Base-by-base conservation (phyloP, 1,140 invertebrate species). In the Drosophila busckii region DNA sequence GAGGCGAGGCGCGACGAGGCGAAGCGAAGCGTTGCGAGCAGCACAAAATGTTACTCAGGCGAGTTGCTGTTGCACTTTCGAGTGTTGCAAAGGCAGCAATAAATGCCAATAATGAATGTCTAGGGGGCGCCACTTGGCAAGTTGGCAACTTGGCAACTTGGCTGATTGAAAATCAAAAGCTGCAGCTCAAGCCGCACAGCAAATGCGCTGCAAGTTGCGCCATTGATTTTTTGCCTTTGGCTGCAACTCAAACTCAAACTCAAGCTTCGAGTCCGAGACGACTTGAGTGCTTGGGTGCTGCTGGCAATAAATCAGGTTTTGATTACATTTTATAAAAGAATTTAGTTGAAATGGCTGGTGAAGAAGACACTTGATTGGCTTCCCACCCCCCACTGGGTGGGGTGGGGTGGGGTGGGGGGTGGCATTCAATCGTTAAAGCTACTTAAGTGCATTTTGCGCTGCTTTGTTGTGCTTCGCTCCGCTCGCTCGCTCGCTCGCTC, bases 291-390 rank as follows among this genome's bases (percentile, higher is more conserved):
- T 44, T 49, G 44, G 26, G 64, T 22, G 42, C 44, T 49, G 49
- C 50, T 52, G 64, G 53, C 68, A 73, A 82, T 78, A 82, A 84
- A 84, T 86, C 69, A 84, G 84, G 75, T 86, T 86, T 86, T 86
- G 75, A 86, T 86, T 84, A 78, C 80, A 86, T 85, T 85, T 70
- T 75, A 76, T 83, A 78, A 85, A 85, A 66, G 76, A 75, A 82
- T 83, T 84, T 84, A 78, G 68, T 73, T 84, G 50, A 64, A 52
- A 58, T 44, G 78, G 67, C 53, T 71, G 71, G 53, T 84, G 68
- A 78, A 75, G 65, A 85, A 85, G 76, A 85, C 75, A 85, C 83
- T 85, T 85, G 76, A 85, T 85, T 83, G 82, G 82, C 78, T 85
- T 85, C 37, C 44, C 37, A 20, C 23, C 17, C 25, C 13, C 35